Evolutionary conservation across 2,888 invertebrate genomes (phyloP).

Genomic region (Octonoba sinensis): DNA sequence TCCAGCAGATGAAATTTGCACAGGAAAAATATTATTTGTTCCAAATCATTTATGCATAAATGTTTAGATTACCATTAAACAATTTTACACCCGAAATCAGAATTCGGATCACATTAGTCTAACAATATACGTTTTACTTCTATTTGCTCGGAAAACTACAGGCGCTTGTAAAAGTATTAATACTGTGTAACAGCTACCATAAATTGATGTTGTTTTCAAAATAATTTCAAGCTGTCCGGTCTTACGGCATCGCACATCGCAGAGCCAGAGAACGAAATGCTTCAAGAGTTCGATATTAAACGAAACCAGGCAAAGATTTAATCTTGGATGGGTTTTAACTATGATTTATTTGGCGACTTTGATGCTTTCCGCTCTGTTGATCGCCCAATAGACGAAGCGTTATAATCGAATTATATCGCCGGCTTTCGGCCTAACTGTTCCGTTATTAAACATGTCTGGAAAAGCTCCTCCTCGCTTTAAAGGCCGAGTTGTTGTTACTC

Average conservation of each 20-base stretch:
- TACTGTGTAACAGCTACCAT: slow-evolving; percentile 43
- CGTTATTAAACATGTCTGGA: slow-evolving; percentile 47
- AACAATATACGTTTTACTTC: slow-evolving; percentile 6
- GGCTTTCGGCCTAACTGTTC: slow-evolving; percentile 4
- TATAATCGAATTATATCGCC: slow-evolving; percentile 47
- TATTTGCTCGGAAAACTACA: slow-evolving; percentile 5
- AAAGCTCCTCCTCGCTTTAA: slow-evolving; percentile 35
- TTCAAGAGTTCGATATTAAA: slow-evolving; percentile 24
- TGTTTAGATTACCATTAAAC: no score
- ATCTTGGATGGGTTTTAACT: slow-evolving; percentile 50
- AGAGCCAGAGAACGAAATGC: neutral
- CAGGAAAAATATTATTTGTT: no score
- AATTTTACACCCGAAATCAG: no score
- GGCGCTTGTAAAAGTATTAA: slow-evolving; percentile 40
- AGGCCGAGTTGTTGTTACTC: slow-evolving; percentile 32
- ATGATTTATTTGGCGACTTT: slow-evolving; percentile 48
- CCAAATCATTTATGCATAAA: no score
- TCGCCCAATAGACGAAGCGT: slow-evolving; percentile 47
- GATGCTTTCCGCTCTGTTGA: slow-evolving; percentile 48
- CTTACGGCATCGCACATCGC: slow-evolving; percentile 3
- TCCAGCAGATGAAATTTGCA: no score
- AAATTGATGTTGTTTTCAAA: slow-evolving; percentile 51
- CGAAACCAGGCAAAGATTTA: slow-evolving; percentile 41
- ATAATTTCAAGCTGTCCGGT: slow-evolving; percentile 20
- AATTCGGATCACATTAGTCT: slow-evolving; percentile 28